Base-by-base conservation (phyloP, 2,888 invertebrate genomes). In the Agrotis ipsilon region DNA sequence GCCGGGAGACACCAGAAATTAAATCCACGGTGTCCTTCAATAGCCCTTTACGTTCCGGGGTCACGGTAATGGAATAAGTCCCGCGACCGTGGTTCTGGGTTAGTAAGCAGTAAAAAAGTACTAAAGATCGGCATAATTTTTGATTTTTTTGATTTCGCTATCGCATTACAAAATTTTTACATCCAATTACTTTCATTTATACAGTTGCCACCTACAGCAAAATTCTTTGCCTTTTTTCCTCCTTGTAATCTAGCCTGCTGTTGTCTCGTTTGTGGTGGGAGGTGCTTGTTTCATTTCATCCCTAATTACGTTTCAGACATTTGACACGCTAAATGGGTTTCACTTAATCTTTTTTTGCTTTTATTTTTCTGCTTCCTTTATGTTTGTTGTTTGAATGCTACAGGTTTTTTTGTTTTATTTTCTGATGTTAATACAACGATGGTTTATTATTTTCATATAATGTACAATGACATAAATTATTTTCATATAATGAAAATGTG, bases 241-340 rank as follows among this genome's bases (percentile, higher is more conserved):
- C 46, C 6, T 65, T 62, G 24, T 66, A 66, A 78, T 78, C 46
- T 54, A 59, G 46, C 58, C 48, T 18, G 6, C 46, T 45, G 24
- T 57, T 45, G 39, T 65, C 54, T 70, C 57, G 63, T 80, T 80
- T 48, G 32, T 19, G 61, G 43, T 39, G 62, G 54, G 65, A 65
- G 54, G 49, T 46, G 43, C 61, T 65, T 16, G 9, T 54, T 58
- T 62, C 70, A 75, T 75, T 80, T 70, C 76, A 62, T 66, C 51
- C 49, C 16, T 75, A 80, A 80, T 80, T 80, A 65, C 54, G 43
- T 48, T 70, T 80, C 27, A 51, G 78, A 65, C 49, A 75, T 69
- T 80, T 75, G 75, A 75, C 65, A 51, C 46, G 45, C 49, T 51
- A 46, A 80, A 65, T 62, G 64, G 60, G 6, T 24, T 60, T 52